Evolutionary conservation across 2,797 vertebrate species (phyloP).

Genomic region (Acropternis orthonyx): DNA sequence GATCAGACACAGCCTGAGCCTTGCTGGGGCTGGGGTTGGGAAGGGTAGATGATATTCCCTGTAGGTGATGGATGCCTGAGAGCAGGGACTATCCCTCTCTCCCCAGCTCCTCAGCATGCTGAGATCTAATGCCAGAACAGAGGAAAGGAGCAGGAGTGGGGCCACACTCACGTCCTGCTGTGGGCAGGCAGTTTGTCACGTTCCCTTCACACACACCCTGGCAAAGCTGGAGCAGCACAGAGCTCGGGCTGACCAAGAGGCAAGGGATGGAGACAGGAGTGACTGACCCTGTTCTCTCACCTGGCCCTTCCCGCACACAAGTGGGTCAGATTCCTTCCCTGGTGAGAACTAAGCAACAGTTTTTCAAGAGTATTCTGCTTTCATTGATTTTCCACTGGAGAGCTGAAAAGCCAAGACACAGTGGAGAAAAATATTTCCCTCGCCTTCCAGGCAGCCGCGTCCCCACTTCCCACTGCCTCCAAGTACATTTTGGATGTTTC

Average conservation of each 20-base stretch:
- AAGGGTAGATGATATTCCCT: neutral
- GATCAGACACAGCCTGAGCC: neutral
- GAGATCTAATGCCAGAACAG: neutral
- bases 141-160: neutral
- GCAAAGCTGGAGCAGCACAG: neutral
- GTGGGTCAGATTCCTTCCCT: neutral
- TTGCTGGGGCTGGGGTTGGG: neutral
- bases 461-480: neutral
- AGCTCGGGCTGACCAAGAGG: rapidly evolving
- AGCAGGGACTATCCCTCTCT: neutral
- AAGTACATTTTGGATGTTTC: neutral
- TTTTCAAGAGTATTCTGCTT: neutral
- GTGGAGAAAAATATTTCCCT: neutral
- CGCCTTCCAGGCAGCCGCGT: neutral
- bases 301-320: neutral
- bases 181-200: neutral
- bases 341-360: neutral
- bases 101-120: rapidly evolving
- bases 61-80: rapidly evolving
- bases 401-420: neutral
- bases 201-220: neutral
- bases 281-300: neutral
- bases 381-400: neutral
- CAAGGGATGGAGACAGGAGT: rapidly evolving
- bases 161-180: neutral